Percentiles rank a stretch among this genome's conserved stretches.
These are phyloP conservation scores for Camponotus fellah DNA, from an alignment of 2,888 invertebrate genomes.

Conservation along the genomic window DNA sequence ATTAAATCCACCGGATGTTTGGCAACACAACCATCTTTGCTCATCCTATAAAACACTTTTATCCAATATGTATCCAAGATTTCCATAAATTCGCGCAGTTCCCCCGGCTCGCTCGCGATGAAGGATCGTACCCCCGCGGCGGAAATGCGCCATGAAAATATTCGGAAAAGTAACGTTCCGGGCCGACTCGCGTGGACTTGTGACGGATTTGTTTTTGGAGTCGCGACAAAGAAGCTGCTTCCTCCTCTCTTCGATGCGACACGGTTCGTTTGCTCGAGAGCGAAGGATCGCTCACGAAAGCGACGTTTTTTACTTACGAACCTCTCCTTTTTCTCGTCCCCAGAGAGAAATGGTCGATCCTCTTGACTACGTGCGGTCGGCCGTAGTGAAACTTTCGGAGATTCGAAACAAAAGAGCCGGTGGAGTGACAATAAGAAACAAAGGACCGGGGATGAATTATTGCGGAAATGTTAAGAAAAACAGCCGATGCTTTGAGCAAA, in stretches of 20 bases:
- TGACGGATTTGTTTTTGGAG: slow-evolving; percentile 62
- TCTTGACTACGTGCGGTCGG: slow-evolving; percentile 49
- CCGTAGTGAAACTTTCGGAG: slow-evolving; percentile 64
- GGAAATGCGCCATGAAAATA: slow-evolving; percentile 49
- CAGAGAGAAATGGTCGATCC: slow-evolving; percentile 59
- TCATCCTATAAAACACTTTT: slow-evolving; percentile 50
- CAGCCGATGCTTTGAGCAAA: slow-evolving; percentile 4
- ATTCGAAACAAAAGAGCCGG: slow-evolving; percentile 47
- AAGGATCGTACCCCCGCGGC: slow-evolving; percentile 26
- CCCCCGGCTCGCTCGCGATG: slow-evolving; percentile 18
- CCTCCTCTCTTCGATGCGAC: slow-evolving; percentile 30
- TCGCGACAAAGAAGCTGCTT: slow-evolving; percentile 55
- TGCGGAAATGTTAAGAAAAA: slow-evolving; percentile 26
- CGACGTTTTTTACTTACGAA: slow-evolving; percentile 55
- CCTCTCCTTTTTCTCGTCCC: slow-evolving; percentile 22
- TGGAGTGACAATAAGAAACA: slow-evolving; percentile 49
- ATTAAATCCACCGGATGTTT: slow-evolving; percentile 52
- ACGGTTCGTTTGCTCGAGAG: slow-evolving; percentile 55
- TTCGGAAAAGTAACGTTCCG: slow-evolving; percentile 38
- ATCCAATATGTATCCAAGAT: slow-evolving; percentile 55
- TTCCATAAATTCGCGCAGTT: slow-evolving; percentile 47
- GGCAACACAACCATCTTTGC: slow-evolving; percentile 42
- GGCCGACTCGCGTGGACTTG: slow-evolving; percentile 34
- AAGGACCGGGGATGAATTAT: slow-evolving; percentile 30
- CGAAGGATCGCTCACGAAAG: slow-evolving; percentile 53